Evolutionary conservation across 1,140 invertebrate species (phyloP).

Genomic region (Philopotamus ludificatus): DNA sequence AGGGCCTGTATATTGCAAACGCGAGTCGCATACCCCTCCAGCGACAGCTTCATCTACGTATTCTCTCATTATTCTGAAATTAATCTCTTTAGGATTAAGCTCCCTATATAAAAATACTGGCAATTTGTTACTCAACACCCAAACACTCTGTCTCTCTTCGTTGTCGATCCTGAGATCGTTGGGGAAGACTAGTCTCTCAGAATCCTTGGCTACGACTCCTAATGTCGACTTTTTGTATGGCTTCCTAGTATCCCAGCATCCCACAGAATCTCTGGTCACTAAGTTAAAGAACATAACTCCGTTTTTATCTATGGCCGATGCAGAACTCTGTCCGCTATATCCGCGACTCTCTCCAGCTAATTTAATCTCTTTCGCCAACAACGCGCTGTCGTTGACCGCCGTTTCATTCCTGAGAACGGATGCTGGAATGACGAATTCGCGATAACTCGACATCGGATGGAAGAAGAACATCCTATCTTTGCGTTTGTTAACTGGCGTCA

Average conservation of each 20-base stretch:
- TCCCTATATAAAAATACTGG: conserved; percentile 71
- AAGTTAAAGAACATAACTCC: conserved; percentile 78
- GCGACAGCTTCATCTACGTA: conserved; percentile 60
- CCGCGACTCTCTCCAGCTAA: conserved; percentile 64
- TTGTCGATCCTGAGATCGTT: conserved; percentile 77
- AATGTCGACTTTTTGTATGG: conserved; percentile 64
- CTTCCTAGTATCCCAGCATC: conserved; percentile 77
- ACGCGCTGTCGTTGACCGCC: conserved; percentile 53
- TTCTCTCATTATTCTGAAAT: conserved; percentile 70
- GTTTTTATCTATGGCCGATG: conserved; percentile 66
- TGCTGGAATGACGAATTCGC: conserved; percentile 71
- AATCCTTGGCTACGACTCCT: conserved; percentile 61
- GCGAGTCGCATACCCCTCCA: conserved; percentile 69
- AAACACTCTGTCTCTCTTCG: conserved; percentile 66
- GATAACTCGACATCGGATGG: conserved; percentile 76
- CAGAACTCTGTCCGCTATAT: conserved; percentile 66
- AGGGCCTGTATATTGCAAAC: conserved; percentile 19
- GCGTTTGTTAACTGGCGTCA: conserved; percentile 60
- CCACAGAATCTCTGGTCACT: conserved; percentile 69
- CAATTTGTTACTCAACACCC: conserved; percentile 72
- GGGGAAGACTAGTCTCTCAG: conserved; percentile 67
- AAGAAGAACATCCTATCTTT: conserved; percentile 68
- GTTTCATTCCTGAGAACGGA: conserved; percentile 62
- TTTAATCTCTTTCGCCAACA: conserved; percentile 58
- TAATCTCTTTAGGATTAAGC: conserved; percentile 64